Base-by-base conservation (phyloP, 1,140 invertebrate species). In the Delia radicum region DNA sequence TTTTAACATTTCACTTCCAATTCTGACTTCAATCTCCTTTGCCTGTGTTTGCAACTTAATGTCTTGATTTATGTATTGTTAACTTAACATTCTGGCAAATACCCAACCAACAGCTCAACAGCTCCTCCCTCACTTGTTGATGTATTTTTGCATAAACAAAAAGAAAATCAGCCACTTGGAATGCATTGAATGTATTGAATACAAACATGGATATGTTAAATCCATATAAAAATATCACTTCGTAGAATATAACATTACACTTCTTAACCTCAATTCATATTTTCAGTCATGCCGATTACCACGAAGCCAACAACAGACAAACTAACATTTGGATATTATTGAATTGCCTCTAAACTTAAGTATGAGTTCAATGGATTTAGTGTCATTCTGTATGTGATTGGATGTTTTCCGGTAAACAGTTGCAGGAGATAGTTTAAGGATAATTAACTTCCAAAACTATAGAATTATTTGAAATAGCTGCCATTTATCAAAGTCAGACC, bases 181-280 rank as follows among this genome's bases (percentile, higher is more conserved):
- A 42, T 42, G 37, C 37, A 42, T 42, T 42, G 37, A 42, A 42
- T 42, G 37, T 42, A 42, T 42, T 42, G 37, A 15, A 42, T 42
- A 42, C 37, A 42, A 42, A 42, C 37, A 10, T 42, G 37, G n/a
- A 7, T 18, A 55, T 55, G 4, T 7, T 37, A 37, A 21, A 24
- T 55, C 18, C 24, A 21, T 24, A n/a, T 18, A 18, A 1, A 3
- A n/a, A n/a, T 18, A 48, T 48, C 3, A 15, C 6, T 48, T 24
- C n/a, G 48, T 55, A 55, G 24, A 55, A 18, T 69, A 69, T 69
- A 33, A 69, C n/a, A 33, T 69, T 69, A 69, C n/a, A n/a, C 65
- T 69, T 7, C 65, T 69, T 69, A 69, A 69, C 65, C 65, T 69
- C 65, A 69, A 69, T 69, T 69, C 29, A 24, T 18, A 55, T 55